Conservation (phyloP, 2,797 vertebrate species). For the Danionella dracula region DNA sequence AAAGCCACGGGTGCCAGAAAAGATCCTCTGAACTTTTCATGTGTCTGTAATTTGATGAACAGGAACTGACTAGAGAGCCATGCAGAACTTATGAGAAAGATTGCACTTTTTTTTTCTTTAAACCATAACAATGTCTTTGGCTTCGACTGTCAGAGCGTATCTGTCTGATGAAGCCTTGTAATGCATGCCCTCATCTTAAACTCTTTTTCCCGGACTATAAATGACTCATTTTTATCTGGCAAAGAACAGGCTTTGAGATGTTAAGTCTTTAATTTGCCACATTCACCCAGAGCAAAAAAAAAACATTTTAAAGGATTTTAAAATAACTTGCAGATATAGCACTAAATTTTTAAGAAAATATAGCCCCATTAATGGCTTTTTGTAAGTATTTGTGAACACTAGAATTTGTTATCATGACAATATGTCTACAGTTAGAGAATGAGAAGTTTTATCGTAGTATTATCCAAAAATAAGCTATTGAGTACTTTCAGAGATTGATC, state of each 20-base stretch:
- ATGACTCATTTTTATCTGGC: neutral
- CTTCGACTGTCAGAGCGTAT: neutral
- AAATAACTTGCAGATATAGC: too few species aligned
- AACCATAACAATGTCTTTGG: neutral
- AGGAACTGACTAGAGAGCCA: neutral
- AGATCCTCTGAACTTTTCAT: conserved; percentile 3
- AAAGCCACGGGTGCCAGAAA: conserved; percentile 1
- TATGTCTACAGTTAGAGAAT: too few species aligned
- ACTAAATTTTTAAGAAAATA: too few species aligned
- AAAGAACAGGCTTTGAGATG: neutral
- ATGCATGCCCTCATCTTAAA: neutral
- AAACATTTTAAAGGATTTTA: neutral
- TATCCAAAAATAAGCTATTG: too few species aligned
- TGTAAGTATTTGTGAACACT: too few species aligned
- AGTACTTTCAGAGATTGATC: too few species aligned
- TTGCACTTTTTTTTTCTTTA: neutral
- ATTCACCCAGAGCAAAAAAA: neutral
- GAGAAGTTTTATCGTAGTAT: too few species aligned
- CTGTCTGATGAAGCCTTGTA: neutral
- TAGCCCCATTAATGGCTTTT: too few species aligned
- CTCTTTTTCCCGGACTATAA: neutral
- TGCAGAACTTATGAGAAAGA: neutral
- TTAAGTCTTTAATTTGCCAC: conserved; percentile 7
- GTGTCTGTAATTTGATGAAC: neutral
- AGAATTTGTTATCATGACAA: too few species aligned